Evolutionary conservation across 2,888 invertebrate species (phyloP).

Genomic region (Meteorus colon): DNA sequence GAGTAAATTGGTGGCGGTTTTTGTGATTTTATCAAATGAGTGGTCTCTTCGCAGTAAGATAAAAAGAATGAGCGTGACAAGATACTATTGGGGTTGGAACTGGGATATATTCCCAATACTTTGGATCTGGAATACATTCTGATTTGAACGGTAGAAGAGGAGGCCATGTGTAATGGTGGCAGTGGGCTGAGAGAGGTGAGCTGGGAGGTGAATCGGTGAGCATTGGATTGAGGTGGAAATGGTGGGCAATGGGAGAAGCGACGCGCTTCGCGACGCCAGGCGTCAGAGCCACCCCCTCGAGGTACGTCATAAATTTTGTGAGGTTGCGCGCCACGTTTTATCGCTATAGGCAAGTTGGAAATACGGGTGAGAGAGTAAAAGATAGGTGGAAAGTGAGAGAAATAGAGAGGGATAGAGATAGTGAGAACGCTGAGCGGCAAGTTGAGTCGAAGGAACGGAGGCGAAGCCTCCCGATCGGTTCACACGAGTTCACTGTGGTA

Average conservation of each 20-base stretch:
- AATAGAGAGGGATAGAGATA: slow-evolving; percentile 40
- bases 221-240: slow-evolving; percentile 19
- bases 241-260: slow-evolving; percentile 33
- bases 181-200: not conserved
- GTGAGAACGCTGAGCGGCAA: slow-evolving; percentile 41
- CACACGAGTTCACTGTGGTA: slow-evolving; percentile 53
- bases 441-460: slow-evolving; percentile 54
- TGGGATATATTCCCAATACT: not conserved
- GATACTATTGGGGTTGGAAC: not conserved
- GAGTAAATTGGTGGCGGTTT: not conserved
- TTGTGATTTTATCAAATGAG: not conserved
- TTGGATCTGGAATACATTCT: not conserved
- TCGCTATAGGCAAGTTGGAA: slow-evolving; percentile 49
- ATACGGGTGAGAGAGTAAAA: slow-evolving; percentile 50
- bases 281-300: slow-evolving; percentile 46
- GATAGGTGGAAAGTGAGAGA: slow-evolving; percentile 44
- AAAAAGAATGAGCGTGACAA: not conserved
- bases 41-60: not conserved
- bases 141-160: not conserved
- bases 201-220: not conserved
- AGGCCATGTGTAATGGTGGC: slow-evolving; percentile 7
- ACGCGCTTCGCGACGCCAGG: slow-evolving; percentile 36
- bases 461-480: slow-evolving; percentile 50
- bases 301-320: slow-evolving; percentile 60
- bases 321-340: slow-evolving; percentile 62